Conservation (phyloP, 2,797 vertebrate species). For the Smutsia gigantea region DNA sequence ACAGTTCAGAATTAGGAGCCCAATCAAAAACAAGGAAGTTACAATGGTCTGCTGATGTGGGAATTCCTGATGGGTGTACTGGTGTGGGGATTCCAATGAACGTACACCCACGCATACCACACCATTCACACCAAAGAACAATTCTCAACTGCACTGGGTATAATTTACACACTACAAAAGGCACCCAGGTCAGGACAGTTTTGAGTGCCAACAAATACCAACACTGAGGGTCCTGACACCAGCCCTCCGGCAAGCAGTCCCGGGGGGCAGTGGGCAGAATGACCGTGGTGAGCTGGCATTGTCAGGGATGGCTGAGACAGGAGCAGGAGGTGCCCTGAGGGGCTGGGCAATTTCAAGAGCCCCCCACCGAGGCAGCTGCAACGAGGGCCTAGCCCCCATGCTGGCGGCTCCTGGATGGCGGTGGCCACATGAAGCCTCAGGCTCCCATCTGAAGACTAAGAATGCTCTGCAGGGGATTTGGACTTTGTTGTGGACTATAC, state of each 20-base stretch:
- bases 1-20: not conserved
- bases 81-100: not conserved
- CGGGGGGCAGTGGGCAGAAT: not conserved
- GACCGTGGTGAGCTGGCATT: too few relatives aligned
- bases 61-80: fast-evolving
- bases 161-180: not conserved
- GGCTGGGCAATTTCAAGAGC: not conserved
- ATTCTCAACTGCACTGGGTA: not conserved
- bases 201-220: not conserved
- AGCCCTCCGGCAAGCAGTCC: not conserved
- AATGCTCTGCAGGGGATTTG: too few relatives aligned
- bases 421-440: not conserved
- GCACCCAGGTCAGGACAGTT: not conserved
- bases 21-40: not conserved
- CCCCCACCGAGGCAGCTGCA: fast-evolving
- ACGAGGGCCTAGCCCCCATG: fast-evolving
- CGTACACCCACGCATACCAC: not conserved
- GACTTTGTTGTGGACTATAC: not conserved
- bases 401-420: not conserved
- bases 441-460: not conserved
- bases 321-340: not conserved
- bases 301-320: not conserved
- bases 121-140: not conserved
- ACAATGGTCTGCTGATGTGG: too few relatives aligned
- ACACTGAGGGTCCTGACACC: too few relatives aligned